phyloP scores from a whole-genome alignment of 2,113 vertebrate genomes.

The Tilapia sparmanii region DNA sequence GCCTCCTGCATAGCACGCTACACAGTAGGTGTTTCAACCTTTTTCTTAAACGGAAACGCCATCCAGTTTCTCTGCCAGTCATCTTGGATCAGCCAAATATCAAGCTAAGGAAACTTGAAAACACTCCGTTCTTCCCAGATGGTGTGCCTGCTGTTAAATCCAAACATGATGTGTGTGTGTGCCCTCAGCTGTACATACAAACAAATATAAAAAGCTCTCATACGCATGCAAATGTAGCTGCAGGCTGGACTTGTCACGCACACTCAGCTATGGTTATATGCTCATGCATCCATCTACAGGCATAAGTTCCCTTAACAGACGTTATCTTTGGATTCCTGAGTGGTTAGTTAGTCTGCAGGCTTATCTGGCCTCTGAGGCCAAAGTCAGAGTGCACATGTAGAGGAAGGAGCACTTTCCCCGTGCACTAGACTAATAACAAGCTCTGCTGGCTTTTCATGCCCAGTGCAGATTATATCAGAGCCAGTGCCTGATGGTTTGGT shows the following conservation, averaged over 20 bases:
- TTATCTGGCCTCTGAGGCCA: conserved; percentile 50
- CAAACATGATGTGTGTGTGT: conserved; percentile 9
- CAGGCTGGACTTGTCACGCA: conserved; percentile 5
- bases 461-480: conserved; percentile 57
- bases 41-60: conserved; percentile 4
- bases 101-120: conserved; percentile 16
- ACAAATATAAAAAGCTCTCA: conserved; percentile 7
- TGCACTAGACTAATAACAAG: conserved; percentile 47
- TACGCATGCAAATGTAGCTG: conserved; percentile 12
- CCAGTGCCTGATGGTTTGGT: conserved; percentile 24
- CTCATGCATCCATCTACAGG: background rate
- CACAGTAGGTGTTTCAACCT: background rate
- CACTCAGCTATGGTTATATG: background rate
- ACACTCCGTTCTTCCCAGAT: conserved; percentile 29
- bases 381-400: conserved; percentile 1
- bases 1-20: background rate
- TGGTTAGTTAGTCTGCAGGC: conserved; percentile 34
- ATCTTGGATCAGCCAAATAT: conserved; percentile 4
- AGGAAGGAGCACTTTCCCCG: conserved; percentile 39
- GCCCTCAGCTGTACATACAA: conserved; percentile 11
- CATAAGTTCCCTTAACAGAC: conserved; percentile 13
- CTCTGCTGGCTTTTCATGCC: conserved; percentile 50
- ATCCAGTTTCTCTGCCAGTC: background rate
- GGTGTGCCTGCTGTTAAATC: background rate
- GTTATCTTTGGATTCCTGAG: conserved; percentile 53